These are phyloP conservation scores for Drosophila leontia DNA, from an alignment of 1,140 invertebrate genomes.

Conservation along the genomic window DNA sequence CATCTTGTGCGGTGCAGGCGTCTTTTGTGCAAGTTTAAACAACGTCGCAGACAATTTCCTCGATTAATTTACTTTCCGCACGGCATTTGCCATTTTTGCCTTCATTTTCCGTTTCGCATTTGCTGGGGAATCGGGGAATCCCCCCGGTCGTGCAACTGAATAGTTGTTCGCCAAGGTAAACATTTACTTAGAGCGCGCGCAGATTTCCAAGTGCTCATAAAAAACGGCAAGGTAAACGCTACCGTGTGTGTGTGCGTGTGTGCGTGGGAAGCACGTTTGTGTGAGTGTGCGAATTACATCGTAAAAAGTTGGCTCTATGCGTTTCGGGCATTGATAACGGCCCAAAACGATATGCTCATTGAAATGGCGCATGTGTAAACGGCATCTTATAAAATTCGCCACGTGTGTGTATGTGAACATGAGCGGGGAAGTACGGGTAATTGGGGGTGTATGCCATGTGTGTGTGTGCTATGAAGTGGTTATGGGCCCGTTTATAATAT, in stretches of 20 bases:
- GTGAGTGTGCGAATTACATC: conserved; percentile 72
- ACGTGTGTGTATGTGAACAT: conserved; percentile 9
- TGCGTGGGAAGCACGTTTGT: conserved; percentile 25
- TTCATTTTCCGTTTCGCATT: conserved; percentile 75
- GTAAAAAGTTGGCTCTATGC: conserved; percentile 76
- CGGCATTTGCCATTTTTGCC: conserved; percentile 73
- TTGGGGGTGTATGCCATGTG: conserved; percentile 9
- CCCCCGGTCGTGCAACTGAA: conserved; percentile 17
- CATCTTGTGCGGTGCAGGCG: conserved; percentile 32
- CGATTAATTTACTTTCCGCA: conserved; percentile 82
- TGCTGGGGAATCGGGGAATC: conserved; percentile 20
- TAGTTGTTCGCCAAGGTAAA: conserved; percentile 77
- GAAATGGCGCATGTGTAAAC: conserved; percentile 70
- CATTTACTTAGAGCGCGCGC: conserved; percentile 78
- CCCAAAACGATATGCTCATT: conserved; percentile 69
- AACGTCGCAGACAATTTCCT: conserved; percentile 81
- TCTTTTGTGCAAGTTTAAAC: conserved; percentile 81
- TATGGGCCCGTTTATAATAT: conserved; percentile 68
- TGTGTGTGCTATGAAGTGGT: conserved; percentile 66
- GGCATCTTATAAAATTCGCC: conserved; percentile 62
- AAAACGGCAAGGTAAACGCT: conserved; percentile 62
- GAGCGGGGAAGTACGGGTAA: conserved; percentile 25
- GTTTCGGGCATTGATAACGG: conserved; percentile 76
- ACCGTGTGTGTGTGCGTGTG: conserved; percentile 10
- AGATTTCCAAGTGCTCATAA: conserved; percentile 78